phyloP scores from a whole-genome alignment of 2,797 vertebrate species.

The Pogoniulus pusillus region DNA sequence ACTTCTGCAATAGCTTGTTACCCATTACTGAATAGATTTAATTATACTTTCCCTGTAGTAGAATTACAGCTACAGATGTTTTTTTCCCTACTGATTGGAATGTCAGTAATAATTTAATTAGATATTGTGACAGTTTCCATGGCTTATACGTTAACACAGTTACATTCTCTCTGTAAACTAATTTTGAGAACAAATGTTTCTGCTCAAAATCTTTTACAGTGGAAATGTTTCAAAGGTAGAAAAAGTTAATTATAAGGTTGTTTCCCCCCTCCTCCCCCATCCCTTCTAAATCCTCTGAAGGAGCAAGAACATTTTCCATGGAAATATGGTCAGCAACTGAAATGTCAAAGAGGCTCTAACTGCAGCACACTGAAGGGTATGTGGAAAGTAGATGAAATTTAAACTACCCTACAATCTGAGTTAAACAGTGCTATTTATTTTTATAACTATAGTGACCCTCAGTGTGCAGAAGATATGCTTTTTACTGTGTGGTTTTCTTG shows the following conservation, averaged over 20 bases:
- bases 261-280: constrained; percentile 48
- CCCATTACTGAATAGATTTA: constrained; percentile 53
- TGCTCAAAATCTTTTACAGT: constrained; percentile 62
- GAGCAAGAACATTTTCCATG: constrained; percentile 64
- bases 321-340: constrained; percentile 66
- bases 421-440: constrained; percentile 85
- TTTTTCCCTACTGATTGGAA: constrained; percentile 70
- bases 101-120: constrained; percentile 66
- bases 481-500: constrained; percentile 75
- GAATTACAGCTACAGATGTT: constrained; percentile 67
- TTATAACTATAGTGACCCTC: constrained; percentile 82
- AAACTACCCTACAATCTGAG: constrained; percentile 74
- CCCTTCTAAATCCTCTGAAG: constrained; percentile 52
- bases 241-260: constrained; percentile 60
- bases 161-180: constrained; percentile 66
- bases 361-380: constrained; percentile 69
- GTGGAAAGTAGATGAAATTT: constrained; percentile 79
- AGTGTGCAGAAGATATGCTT: constrained; percentile 78
- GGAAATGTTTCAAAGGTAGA: constrained; percentile 73
- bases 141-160: constrained; percentile 63
- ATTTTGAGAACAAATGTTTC: constrained; percentile 71
- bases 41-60: constrained; percentile 54
- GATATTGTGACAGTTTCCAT: constrained; percentile 64
- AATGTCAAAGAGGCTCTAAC: constrained; percentile 64
- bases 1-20: constrained; percentile 61